Evolutionary conservation across 2,797 vertebrate species (phyloP).

Genomic region (Botia kubotai): DNA sequence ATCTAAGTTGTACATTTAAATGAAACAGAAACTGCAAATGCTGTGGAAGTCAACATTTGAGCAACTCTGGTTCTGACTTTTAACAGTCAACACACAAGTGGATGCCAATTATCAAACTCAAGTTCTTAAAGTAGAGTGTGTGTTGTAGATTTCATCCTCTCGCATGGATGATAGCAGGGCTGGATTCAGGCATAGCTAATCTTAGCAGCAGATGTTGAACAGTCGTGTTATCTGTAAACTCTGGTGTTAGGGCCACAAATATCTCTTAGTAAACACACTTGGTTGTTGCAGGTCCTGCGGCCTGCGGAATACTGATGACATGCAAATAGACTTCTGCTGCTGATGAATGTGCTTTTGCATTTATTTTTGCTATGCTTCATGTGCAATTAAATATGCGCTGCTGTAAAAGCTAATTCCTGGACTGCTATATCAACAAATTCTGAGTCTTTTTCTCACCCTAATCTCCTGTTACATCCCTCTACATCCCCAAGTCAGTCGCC

Average conservation of each 20-base stretch:
- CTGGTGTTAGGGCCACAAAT: conserved; percentile 6
- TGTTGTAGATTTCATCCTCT: conserved; percentile 23
- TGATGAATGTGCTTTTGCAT: neutral
- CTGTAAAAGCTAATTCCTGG: neutral
- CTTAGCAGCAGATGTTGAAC: conserved; percentile 30
- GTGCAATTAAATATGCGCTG: conserved; percentile 1
- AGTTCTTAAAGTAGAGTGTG: conserved; percentile 17
- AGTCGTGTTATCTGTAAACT: conserved; percentile 50
- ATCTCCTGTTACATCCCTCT: neutral
- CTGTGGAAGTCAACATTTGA: neutral
- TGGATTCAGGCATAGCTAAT: conserved; percentile 38
- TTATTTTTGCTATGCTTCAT: neutral
- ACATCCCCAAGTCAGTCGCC: neutral
- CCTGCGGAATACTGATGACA: conserved; percentile 34
- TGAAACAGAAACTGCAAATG: too few relatives aligned
- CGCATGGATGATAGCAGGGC: neutral
- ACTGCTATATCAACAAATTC: conserved; percentile 10
- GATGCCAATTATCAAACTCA: conserved; percentile 11
- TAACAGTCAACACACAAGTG: neutral
- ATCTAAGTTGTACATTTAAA: too few relatives aligned
- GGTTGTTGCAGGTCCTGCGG: conserved; percentile 18
- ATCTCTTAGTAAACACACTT: conserved; percentile 37
- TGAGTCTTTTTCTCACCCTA: neutral
- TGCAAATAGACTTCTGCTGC: conserved; percentile 30
- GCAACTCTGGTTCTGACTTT: conserved; percentile 1